Conservation (phyloP, 2,797 vertebrate species). For the Gastrophryne carolinensis region DNA sequence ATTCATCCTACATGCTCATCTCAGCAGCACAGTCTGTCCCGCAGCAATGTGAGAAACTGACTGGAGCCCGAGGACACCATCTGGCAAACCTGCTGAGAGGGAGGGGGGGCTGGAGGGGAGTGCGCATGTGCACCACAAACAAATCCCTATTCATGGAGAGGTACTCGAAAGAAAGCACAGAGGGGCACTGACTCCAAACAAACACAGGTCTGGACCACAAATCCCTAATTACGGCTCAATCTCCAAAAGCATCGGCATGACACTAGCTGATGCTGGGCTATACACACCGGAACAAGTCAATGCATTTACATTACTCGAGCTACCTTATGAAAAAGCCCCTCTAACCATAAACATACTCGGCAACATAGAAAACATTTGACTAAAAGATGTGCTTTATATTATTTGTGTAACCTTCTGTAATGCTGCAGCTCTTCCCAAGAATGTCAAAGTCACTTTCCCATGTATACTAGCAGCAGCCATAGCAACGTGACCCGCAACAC, state of each 20-base stretch:
- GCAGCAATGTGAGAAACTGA: slow-evolving; percentile 44
- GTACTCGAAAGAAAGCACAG: slow-evolving; percentile 13
- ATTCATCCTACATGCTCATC: slow-evolving; percentile 35
- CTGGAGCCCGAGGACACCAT: slow-evolving; percentile 48
- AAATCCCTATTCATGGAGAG: slow-evolving; percentile 50
- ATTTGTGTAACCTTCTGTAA: too few relatives aligned
- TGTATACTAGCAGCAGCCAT: neutral
- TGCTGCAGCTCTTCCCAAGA: too few relatives aligned
- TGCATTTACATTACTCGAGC: too few relatives aligned
- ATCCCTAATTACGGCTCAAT: neutral
- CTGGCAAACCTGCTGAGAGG: slow-evolving; percentile 49
- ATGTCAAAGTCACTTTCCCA: neutral
- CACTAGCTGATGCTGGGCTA: too few relatives aligned
- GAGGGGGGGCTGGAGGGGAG: too few relatives aligned
- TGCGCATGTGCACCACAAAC: neutral
- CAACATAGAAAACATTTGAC: too few relatives aligned
- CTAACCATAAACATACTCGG: too few relatives aligned
- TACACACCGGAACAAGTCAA: too few relatives aligned
- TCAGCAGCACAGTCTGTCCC: slow-evolving; percentile 41
- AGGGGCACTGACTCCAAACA: slow-evolving; percentile 24
- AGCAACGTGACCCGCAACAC: neutral
- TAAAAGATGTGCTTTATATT: too few relatives aligned
- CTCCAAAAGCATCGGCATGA: too few relatives aligned
- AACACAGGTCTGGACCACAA: slow-evolving; percentile 24
- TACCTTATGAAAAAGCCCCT: too few relatives aligned